These are phyloP conservation scores for Leptoteleia sp. DNA, from an alignment of 1,140 invertebrate species.

Conservation along the genomic window DNA sequence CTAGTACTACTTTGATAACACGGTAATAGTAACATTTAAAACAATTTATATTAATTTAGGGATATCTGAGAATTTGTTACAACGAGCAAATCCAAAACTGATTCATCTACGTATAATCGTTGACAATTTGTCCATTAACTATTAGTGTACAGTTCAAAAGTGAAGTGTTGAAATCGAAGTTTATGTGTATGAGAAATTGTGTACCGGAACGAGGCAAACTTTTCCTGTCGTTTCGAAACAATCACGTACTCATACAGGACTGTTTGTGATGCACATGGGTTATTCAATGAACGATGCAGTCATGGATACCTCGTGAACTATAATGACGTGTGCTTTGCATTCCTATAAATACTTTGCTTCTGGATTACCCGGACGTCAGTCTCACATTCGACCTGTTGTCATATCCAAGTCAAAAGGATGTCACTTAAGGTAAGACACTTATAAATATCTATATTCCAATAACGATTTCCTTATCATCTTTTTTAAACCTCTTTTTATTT, in stretches of 20 bases:
- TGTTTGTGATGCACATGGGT: constrained; percentile 72
- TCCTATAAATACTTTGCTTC: constrained; percentile 79
- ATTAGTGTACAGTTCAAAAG: too few relatives aligned
- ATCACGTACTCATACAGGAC: constrained; percentile 74
- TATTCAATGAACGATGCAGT: constrained; percentile 57
- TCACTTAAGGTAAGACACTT: constrained; percentile 72
- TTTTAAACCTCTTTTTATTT: too few relatives aligned
- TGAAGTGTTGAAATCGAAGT: too few relatives aligned
- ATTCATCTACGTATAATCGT: too few relatives aligned
- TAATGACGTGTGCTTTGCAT: constrained; percentile 60
- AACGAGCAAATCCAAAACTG: too few relatives aligned
- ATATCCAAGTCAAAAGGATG: constrained; percentile 68
- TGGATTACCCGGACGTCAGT: constrained; percentile 74
- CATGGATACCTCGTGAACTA: constrained; percentile 33
- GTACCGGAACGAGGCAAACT: constrained; percentile 68
- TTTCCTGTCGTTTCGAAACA: constrained; percentile 65
- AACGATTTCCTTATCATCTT: constrained; percentile 3
- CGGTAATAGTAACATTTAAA: too few relatives aligned
- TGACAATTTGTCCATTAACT: too few relatives aligned
- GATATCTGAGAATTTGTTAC: too few relatives aligned
- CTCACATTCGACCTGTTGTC: constrained; percentile 65
- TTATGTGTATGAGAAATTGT: too few relatives aligned
- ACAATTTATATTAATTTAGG: too few relatives aligned
- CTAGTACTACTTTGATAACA: too few relatives aligned
- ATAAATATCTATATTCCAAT: constrained; percentile 8